Base-by-base conservation (phyloP, 2,113 vertebrate species). In the Planiliza haematocheilus region DNA sequence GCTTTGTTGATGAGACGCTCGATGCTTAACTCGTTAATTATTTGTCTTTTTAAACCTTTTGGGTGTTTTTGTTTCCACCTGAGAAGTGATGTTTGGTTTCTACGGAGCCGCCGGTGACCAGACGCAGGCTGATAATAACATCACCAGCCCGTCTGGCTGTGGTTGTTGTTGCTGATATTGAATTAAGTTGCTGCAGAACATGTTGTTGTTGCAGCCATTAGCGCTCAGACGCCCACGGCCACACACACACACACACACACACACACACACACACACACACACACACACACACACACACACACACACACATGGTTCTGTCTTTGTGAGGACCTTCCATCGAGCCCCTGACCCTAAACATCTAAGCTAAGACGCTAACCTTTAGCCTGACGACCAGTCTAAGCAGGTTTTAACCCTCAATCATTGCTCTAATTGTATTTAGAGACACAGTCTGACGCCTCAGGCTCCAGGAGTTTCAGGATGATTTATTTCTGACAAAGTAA, bases 161-260 rank as follows among this genome's bases (percentile, higher is more conserved):
- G 53, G 18, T 84, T 81, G 63, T 66, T 81, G 82, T 81, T 83
- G 58, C 78, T 74, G 11, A 79, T 84, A 86, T 86, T 88, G 69
- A 83, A 85, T 90, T 88, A 88, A 73, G 76, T 69, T 39, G 77
- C 64, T 71, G 62, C 77, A 85, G 80, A 83, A 86, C 84, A 88
- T 85, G 81, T 70, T 82, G 79, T 83, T 85, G 63, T 79, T 78
- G 59, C 61, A 77, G 30, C 83, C 75, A 86, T 82, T 72, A 80
- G 56, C 34, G 37, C 16, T 45, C 70, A 66, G 9, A 30, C 68
- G 0, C 71, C 6, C 30, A 56, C 78, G 42, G 36, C n/a, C 68
- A 4, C 20, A 51, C 38, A n/a, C 67, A 76, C 39, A 41, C 36
- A 57, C 63, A 60, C 64, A 67, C 67, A 78, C 46, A 59, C 61